A percentile compares a stretch with the other conserved stretches of the same genome.
phyloP scores from a whole-genome alignment of 2,888 invertebrate species.

The Dryomyza anilis region DNA sequence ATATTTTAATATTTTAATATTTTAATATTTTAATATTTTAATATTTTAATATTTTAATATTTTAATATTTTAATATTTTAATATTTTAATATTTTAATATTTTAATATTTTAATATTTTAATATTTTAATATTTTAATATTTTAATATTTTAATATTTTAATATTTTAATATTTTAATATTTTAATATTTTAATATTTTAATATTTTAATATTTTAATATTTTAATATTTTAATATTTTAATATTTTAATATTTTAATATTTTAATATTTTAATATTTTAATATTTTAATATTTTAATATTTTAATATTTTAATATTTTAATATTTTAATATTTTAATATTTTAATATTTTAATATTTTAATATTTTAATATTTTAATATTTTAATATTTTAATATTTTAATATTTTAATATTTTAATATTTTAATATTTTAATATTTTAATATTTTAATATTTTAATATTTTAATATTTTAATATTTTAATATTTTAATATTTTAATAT shows the following conservation, averaged over 20 bases:
- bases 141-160: slow-evolving; percentile 8
- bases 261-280: slow-evolving; percentile 3
- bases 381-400: no score
- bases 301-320: no score
- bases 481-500: no score
- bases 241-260: slow-evolving; percentile 6
- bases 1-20: not conserved
- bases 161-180: not conserved
- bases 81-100: slow-evolving; percentile 7
- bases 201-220: not conserved
- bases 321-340: no score
- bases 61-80: not conserved
- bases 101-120: slow-evolving; percentile 4
- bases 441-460: no score
- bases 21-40: slow-evolving; percentile 1
- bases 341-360: no score
- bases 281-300: no score
- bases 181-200: not conserved
- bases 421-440: no score
- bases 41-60: slow-evolving; percentile 8
- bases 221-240: slow-evolving; percentile 1
- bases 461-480: no score
- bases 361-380: no score
- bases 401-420: no score
- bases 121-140: not conserved